Conservation (phyloP, 2,797 vertebrate species). For the Peromyscus aztecus region DNA sequence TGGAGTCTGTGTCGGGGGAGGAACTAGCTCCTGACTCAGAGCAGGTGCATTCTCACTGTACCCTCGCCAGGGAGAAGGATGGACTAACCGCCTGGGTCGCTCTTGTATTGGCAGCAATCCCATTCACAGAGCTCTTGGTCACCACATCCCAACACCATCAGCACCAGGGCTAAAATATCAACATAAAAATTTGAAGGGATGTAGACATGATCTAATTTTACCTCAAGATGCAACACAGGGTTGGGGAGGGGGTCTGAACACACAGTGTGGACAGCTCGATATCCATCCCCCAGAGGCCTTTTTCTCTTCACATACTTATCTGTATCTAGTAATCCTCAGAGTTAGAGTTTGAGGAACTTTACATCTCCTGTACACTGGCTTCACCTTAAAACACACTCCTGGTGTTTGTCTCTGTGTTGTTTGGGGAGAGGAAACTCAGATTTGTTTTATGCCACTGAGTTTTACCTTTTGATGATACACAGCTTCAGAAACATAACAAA, state of each 20-base stretch:
- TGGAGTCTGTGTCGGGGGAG: neutral
- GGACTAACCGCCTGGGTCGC: too few relatives aligned
- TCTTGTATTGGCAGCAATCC: neutral
- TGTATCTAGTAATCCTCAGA: neutral
- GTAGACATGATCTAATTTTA: neutral
- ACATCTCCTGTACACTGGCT: neutral
- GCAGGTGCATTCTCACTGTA: neutral
- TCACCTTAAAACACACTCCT: neutral
- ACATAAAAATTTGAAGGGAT: neutral
- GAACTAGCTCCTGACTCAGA: neutral
- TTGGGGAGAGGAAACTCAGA: neutral
- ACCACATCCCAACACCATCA: neutral
- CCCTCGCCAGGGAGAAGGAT: neutral
- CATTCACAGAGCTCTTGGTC: neutral
- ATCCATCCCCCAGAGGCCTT: neutral
- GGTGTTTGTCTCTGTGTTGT: neutral
- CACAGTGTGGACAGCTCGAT: neutral
- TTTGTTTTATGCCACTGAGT: neutral
- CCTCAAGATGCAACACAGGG: neutral
- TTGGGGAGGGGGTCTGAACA: neutral
- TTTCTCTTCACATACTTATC: neutral
- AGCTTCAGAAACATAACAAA: neutral
- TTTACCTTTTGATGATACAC: slow-evolving; percentile 7
- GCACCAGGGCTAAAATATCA: neutral
- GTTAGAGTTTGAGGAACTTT: neutral